phyloP scores from a whole-genome alignment of 2,113 vertebrate genomes.

The Alouatta palliata region DNA sequence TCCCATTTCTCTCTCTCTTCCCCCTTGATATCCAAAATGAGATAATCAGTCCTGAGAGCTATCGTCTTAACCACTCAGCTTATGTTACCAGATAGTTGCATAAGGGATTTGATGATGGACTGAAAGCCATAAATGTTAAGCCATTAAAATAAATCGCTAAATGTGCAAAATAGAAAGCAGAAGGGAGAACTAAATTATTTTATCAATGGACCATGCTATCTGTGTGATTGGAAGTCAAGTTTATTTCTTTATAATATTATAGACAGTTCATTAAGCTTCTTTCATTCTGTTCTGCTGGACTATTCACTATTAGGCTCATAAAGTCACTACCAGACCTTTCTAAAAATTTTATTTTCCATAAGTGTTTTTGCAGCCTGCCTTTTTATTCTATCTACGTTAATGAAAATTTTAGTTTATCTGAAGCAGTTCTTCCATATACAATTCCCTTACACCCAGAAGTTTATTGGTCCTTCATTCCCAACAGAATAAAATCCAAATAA shows the following conservation, averaged over 20 bases:
- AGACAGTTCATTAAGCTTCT: not conserved
- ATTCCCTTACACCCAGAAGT: not conserved
- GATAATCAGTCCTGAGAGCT: not conserved
- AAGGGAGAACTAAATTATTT: not conserved
- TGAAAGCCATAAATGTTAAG: not conserved
- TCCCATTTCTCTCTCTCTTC: not conserved
- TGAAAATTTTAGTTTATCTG: not conserved
- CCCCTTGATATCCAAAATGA: not conserved
- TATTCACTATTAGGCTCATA: not conserved
- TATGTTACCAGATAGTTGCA: not conserved
- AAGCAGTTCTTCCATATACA: not conserved
- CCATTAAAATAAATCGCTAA: not conserved
- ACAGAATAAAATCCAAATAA: not conserved
- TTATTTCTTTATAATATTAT: not conserved
- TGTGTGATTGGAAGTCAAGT: not conserved
- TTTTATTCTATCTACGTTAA: not conserved
- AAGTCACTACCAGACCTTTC: not conserved
- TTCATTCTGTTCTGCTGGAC: not conserved
- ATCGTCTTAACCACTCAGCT: not conserved
- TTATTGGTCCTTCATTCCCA: not conserved
- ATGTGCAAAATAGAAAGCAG: not conserved
- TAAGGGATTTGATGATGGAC: not conserved
- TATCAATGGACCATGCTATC: not conserved
- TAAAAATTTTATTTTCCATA: not conserved
- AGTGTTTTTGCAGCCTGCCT: not conserved